These are phyloP conservation scores for Lepidostoma basale DNA, from an alignment of 1,140 invertebrate species.

Conservation along the genomic window DNA sequence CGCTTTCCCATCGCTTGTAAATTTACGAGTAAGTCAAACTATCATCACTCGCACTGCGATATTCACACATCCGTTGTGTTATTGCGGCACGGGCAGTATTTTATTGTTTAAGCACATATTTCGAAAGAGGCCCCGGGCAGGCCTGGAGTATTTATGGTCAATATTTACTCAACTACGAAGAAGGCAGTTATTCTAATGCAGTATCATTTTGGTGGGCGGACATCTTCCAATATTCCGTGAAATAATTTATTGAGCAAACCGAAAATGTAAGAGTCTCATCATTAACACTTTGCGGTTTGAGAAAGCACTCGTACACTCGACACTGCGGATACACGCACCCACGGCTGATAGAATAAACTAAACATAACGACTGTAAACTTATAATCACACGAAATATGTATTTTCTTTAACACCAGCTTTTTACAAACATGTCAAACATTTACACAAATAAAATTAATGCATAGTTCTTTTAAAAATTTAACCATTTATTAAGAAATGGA, in stretches of 20 bases:
- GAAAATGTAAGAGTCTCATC: not conserved
- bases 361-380: too few species aligned
- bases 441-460: too few species aligned
- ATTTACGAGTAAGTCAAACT: too few species aligned
- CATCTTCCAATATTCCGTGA: slow-evolving; percentile 1
- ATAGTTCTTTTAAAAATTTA: too few species aligned
- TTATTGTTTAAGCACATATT: not conserved
- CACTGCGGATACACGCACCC: not conserved
- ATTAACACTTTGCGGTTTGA: not conserved
- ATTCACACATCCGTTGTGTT: too few species aligned
- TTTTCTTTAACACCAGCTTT: too few species aligned
- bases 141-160: slow-evolving; percentile 5
- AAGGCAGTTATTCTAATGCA: not conserved
- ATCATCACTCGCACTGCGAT: too few species aligned
- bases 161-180: slow-evolving; percentile 1
- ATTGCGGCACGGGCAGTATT: slow-evolving; percentile 3
- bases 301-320: not conserved
- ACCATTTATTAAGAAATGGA: too few species aligned
- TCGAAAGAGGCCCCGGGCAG: not conserved
- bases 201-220: slow-evolving; percentile 16
- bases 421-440: too few species aligned
- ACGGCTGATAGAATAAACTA: not conserved
- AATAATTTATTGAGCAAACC: slow-evolving; percentile 14
- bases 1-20: too few species aligned
- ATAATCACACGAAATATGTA: too few species aligned